A percentile compares a stretch with the other conserved stretches of the same genome.
Evolutionary conservation across 2,113 vertebrate genomes (phyloP).

Genomic region (Procapra przewalskii): DNA sequence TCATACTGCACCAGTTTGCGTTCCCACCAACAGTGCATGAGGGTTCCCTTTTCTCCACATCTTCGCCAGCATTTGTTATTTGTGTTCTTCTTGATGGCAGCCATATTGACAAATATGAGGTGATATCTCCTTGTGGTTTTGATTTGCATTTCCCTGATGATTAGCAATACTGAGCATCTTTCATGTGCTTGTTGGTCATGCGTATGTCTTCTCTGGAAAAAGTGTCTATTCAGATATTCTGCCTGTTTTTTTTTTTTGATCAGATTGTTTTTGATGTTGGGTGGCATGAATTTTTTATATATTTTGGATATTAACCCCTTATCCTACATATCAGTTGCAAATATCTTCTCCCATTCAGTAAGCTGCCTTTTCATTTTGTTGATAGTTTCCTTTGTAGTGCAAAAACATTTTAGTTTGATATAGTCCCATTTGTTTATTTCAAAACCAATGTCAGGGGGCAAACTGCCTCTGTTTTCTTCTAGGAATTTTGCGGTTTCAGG

Average conservation of each 20-base stretch:
- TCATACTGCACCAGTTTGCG: neutral
- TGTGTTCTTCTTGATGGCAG: neutral
- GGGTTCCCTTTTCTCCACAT: neutral
- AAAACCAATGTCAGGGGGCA: neutral
- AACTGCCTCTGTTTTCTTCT: neutral
- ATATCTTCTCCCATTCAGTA: neutral
- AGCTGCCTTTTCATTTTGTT: neutral
- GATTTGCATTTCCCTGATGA: neutral
- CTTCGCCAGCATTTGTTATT: neutral
- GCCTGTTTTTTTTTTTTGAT: neutral
- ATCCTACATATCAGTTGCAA: neutral
- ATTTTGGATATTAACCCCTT: neutral
- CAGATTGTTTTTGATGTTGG: neutral
- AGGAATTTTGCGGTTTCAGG: neutral
- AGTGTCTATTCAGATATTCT: neutral
- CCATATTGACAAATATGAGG: neutral
- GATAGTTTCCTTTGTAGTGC: neutral
- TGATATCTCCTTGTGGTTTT: neutral
- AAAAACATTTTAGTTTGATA: neutral
- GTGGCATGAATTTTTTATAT: neutral
- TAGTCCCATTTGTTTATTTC: neutral
- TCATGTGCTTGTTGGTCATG: too few relatives aligned
- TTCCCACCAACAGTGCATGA: neutral
- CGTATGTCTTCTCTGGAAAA: neutral
- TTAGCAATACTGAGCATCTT: neutral